Base-by-base conservation (phyloP, 2,888 invertebrate species). In the Boloria selene region DNA sequence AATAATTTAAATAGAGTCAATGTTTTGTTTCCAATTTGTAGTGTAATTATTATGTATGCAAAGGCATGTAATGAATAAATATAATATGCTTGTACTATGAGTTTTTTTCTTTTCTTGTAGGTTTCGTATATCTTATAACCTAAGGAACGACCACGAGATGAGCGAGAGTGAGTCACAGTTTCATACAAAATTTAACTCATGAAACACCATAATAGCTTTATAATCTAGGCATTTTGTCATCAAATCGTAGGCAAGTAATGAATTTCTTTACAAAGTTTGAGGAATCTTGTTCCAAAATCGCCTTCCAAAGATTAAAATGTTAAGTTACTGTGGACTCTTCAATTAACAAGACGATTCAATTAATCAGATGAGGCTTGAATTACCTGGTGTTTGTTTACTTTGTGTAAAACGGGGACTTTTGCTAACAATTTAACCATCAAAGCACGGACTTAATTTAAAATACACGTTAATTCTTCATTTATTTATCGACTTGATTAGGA, bases 351-450 rank as follows among this genome's bases (percentile, higher is more conserved):
- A 61, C 42, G 61, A 64, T 53, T 64, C 61, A 61, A 68, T 64
- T 65, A 65, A 64, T 68, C 64, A 61, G 44, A 49, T 62, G 49
- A 45, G 52, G 60, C 47, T 63, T 63, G 66, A 69, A 73, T 74
- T 69, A 72, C 64, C 59, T 65, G 67, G 67, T 65, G 64, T 69
- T 72, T 66, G 65, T 71, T 71, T 65, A 70, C 70, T 67, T 69
- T 56, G 60, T 47, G 54, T 63, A 53, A 54, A 60, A 50, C 45
- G 17, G 4, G 22, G n/a, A 54, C n/a, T 44, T 26, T 52, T 64
- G 49, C 13, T 17, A 16, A 42, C 42, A n/a, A 38, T 61, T 51
- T 18, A 6, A 44, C 14, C 6, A 44, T 6, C 16, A 49, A 17
- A 51, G 22, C 14, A 56, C 5, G 13, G 31, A 49, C 45, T 16